Evolutionary conservation across 2,888 invertebrate species (phyloP), one percentile per base, ranked within the genome.

Genomic region (Drosophila meridiana): DNA sequence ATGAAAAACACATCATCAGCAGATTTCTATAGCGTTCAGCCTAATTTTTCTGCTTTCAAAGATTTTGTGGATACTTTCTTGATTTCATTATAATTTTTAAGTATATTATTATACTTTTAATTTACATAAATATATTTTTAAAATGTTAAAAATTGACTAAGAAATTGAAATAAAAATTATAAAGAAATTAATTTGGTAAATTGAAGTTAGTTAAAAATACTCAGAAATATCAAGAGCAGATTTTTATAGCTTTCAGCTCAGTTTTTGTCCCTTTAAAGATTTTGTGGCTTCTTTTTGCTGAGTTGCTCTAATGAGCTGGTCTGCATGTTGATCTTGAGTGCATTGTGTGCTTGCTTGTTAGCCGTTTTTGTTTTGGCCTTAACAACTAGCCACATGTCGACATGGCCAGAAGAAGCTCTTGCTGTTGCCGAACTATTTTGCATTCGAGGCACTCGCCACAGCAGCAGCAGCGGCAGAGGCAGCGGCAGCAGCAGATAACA

Each of bases 341-440:
- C 53, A 58, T 62, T 74, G 61, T 28, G 50, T 65, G 65, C 70
- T 63, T 69, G 68, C 70, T 69, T 78, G 68, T 73, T 80, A 66
- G 64, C 80, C 69, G 5, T 40, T 75, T 72, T 73, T 76, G 80
- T 58, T 52, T 58, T 76, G 80, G 61, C 64, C 80, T 76, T 76
- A 78, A 71, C 66, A 79, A 64, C 66, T 71, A 14, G 78, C 73
- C 79, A 81, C 74, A 81, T 76, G 68, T 71, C 65, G 80, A 72
- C 65, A 58, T 43, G 63, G 59, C 59, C 61, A 58, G 45, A 56
- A 62, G 76, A 63, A 67, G 70, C 68, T 78, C 72, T 77, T 77
- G 67, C 68, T 75, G 73, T 87, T 81, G 73, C 74, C 57, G 20
- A 87, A 84, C 85, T 86, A 86, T 84, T 86, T 89, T 85, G 85